These are phyloP conservation scores for Cheilosia soror DNA, from an alignment of 2,888 invertebrate genomes.

Conservation along the genomic window DNA sequence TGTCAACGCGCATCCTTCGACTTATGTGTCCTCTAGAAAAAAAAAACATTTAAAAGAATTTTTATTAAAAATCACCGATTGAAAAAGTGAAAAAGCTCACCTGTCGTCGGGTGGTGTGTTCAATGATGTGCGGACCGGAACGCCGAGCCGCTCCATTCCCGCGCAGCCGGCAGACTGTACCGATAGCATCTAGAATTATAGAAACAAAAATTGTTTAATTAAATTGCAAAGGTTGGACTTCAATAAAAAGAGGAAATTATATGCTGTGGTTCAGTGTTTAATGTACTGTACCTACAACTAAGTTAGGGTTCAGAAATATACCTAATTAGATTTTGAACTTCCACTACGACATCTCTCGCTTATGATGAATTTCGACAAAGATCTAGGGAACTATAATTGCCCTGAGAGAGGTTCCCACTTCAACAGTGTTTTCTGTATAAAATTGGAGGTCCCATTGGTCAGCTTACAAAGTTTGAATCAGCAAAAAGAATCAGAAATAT, in stretches of 20 bases:
- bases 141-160: constrained; percentile 89
- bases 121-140: constrained; percentile 84
- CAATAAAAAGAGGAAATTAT: not conserved
- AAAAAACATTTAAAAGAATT: constrained; percentile 1
- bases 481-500: too few relatives aligned
- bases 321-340: too few relatives aligned
- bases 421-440: too few relatives aligned
- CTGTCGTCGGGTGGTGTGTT: constrained; percentile 84
- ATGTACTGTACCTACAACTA: too few relatives aligned
- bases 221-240: not conserved
- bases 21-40: constrained; percentile 82
- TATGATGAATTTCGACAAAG: too few relatives aligned
- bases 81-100: constrained; percentile 76
- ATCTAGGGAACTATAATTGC: too few relatives aligned
- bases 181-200: constrained; percentile 87
- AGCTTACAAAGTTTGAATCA: too few relatives aligned
- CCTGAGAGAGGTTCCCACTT: too few relatives aligned
- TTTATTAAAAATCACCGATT: not conserved
- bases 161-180: constrained; percentile 90
- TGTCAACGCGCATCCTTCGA: constrained; percentile 83
- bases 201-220: not conserved
- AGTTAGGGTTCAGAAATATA: too few relatives aligned
- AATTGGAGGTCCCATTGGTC: too few relatives aligned
- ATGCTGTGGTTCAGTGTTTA: too few relatives aligned
- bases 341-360: too few relatives aligned